phyloP scores from a whole-genome alignment of 2,113 vertebrate genomes.

The Mobula hypostoma region DNA sequence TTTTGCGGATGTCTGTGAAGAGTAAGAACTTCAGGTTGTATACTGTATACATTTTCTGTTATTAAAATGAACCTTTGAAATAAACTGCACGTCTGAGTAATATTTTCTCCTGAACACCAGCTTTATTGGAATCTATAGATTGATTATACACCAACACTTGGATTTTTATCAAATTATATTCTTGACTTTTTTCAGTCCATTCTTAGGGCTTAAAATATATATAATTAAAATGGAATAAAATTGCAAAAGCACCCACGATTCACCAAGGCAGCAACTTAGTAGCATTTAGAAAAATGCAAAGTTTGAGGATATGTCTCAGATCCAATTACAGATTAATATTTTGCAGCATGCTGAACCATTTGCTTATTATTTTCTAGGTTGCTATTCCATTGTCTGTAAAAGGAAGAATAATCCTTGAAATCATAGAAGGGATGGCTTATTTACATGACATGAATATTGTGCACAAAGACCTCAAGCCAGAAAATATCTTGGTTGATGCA shows the following conservation, averaged over 20 bases:
- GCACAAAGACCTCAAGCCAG: constrained; percentile 93
- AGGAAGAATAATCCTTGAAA: constrained; percentile 78
- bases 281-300: neutral
- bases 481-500: constrained; percentile 83
- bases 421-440: constrained; percentile 86
- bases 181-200: neutral
- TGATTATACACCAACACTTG: neutral
- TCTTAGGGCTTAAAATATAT: neutral
- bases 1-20: too few relatives aligned
- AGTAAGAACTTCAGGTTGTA: too few relatives aligned
- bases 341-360: neutral
- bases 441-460: constrained; percentile 68
- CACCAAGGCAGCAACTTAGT: neutral
- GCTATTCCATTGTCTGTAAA: constrained; percentile 71
- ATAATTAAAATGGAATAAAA: neutral
- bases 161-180: too few relatives aligned
- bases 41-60: too few relatives aligned
- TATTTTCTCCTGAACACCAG: too few relatives aligned
- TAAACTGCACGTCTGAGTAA: neutral
- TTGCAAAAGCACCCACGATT: neutral
- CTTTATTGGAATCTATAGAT: neutral
- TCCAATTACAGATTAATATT: neutral
- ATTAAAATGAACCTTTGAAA: neutral
- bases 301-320: too few relatives aligned
- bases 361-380: constrained; percentile 52